Base-by-base conservation (phyloP, 2,888 invertebrate species). In the Electrophaes corylata region DNA sequence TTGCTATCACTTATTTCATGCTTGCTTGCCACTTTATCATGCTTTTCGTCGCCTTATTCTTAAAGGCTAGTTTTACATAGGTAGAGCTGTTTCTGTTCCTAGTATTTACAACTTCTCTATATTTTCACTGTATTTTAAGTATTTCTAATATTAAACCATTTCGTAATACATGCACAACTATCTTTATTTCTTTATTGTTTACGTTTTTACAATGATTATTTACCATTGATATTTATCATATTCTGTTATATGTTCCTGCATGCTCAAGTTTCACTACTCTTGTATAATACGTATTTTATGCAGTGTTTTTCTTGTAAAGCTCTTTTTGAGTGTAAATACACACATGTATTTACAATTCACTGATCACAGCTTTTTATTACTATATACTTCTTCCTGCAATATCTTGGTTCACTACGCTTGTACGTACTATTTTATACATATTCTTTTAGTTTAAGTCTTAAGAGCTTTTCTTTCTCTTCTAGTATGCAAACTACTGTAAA, bases 1-100 rank as follows among this genome's bases (percentile, higher is more conserved):
- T 43, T 26, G 4, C 20, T 12, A 23, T 26, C 31, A 52, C 26
- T 19, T 39, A 19, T 51, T 44, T 45, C 4, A 35, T 43, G 41
- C 44, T 57, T 55, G 35, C 39, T 56, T 50, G 12, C 10, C 31
- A 37, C 39, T 52, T 37, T 47, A 29, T 39, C 29, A 16, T 37
- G 16, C 29, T 26, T 40, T 19, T 47, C 6, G 14, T 10, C 54
- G 26, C 43, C 53, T 37, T 26, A 46, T 48, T 48, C 18, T 37
- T 23, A 6, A 10, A 26, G 23, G 35, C 4, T 35, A 14, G 2
- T 35, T 33, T 35, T 46, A 18, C 16, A n/a, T n/a, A n/a, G n/a
- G n/a, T n/a, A n/a, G n/a, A n/a, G n/a, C n/a, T n/a, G n/a, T n/a
- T n/a, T n/a, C n/a, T n/a, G n/a, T n/a, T n/a, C n/a, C n/a, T n/a